Evolutionary conservation across 2,888 invertebrate genomes (phyloP).

Genomic region (Sinopyrophorus schimmeli): DNA sequence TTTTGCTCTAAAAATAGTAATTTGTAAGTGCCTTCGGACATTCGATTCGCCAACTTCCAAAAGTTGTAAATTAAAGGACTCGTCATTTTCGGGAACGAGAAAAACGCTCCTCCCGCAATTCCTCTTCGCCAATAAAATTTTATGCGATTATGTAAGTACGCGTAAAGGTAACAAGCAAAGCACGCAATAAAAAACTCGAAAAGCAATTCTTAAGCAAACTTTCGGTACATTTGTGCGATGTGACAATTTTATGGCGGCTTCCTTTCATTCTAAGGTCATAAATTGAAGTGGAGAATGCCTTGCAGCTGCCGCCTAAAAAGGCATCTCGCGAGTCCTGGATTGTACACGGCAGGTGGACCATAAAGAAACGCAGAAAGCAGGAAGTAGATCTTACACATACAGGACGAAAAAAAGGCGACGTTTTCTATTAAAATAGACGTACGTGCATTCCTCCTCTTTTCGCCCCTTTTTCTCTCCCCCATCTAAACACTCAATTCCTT

Average conservation of each 20-base stretch:
- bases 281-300: conserved; percentile 29
- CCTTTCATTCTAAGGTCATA: conserved; percentile 32
- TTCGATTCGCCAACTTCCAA: too few relatives aligned
- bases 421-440: conserved; percentile 8
- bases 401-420: conserved; percentile 12
- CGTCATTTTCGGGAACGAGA: too few relatives aligned
- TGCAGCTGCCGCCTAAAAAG: conserved; percentile 32
- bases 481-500: neutral
- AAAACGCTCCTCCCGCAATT: too few relatives aligned
- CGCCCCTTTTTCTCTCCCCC: neutral
- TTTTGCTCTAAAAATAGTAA: too few relatives aligned
- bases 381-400: conserved; percentile 25
- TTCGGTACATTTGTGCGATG: conserved; percentile 29
- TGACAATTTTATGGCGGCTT: conserved; percentile 33
- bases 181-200: conserved; percentile 23
- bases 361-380: conserved; percentile 27
- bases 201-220: conserved; percentile 28
- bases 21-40: too few relatives aligned
- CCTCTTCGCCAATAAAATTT: too few relatives aligned
- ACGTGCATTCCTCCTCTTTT: too few relatives aligned
- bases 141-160: too few relatives aligned
- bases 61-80: too few relatives aligned
- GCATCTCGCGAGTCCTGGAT: conserved; percentile 23
- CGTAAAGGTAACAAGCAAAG: too few relatives aligned
- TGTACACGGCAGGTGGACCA: conserved; percentile 32